phyloP scores from a whole-genome alignment of 2,113 vertebrate genomes.

The Polypterus bichir region DNA sequence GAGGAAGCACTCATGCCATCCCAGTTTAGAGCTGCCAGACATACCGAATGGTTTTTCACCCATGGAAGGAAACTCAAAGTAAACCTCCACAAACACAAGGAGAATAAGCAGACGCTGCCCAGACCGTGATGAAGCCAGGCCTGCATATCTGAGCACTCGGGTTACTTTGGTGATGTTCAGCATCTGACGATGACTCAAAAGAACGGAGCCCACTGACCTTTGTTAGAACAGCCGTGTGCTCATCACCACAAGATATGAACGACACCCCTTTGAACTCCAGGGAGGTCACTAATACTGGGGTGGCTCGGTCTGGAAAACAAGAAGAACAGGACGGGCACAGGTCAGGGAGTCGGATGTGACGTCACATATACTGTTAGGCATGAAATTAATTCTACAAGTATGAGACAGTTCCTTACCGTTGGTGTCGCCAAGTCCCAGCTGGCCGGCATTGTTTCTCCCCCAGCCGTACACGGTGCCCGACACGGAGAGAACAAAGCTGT shows the following conservation, averaged over 20 bases:
- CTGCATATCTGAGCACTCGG: no score
- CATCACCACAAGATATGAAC: conserved; percentile 8
- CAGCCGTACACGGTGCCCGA: conserved; percentile 53
- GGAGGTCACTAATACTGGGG: conserved; percentile 17
- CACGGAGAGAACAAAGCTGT: conserved; percentile 41
- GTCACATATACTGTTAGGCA: no score
- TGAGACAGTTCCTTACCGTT: conserved; percentile 21
- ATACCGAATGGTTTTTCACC: no score
- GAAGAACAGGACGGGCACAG: not conserved
- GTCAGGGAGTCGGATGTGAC: not conserved
- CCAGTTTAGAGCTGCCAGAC: no score
- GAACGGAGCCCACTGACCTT: conserved; percentile 2
- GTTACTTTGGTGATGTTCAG: no score
- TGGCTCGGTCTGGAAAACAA: conserved; percentile 25
- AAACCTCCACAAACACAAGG: no score
- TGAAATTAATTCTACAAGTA: no score
- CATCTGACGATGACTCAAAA: no score
- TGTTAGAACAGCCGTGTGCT: conserved; percentile 12
- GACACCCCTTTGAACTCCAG: conserved; percentile 31
- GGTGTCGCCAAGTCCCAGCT: conserved; percentile 49
- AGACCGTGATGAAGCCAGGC: no score
- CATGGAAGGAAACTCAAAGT: no score
- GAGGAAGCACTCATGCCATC: no score
- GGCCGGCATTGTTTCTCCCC: conserved; percentile 53
- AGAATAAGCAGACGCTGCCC: no score